Evolutionary conservation across 2,888 invertebrate genomes (phyloP).

Genomic region (Epistrophe grossulariae): DNA sequence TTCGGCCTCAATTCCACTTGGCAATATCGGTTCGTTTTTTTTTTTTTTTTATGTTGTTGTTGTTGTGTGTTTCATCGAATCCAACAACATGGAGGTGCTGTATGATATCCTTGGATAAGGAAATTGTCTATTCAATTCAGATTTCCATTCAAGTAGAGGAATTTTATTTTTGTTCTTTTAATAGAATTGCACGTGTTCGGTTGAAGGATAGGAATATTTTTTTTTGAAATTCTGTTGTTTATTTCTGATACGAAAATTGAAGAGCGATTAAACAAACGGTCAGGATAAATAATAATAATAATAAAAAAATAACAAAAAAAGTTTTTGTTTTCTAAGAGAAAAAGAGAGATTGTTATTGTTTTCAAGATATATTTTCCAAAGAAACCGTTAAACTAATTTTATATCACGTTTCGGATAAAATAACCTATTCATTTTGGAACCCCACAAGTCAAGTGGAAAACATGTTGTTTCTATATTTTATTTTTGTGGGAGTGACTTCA

Average conservation of each 20-base stretch:
- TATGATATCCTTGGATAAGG: conserved; percentile 43
- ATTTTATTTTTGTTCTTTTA: conserved; percentile 11
- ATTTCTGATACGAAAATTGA: conserved; percentile 35
- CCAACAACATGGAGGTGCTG: conserved; percentile 7
- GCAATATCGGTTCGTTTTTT: conserved; percentile 52
- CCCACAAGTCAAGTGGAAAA: background rate
- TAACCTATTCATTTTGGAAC: background rate
- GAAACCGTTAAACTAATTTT: conserved; percentile 29
- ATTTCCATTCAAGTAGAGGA: conserved; percentile 46
- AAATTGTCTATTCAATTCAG: conserved; percentile 54
- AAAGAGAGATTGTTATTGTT: background rate
- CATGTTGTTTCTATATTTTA: background rate
- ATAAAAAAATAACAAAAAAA: background rate
- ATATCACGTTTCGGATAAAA: conserved; percentile 46
- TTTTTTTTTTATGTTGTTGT: conserved; percentile 39
- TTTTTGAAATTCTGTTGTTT: conserved; percentile 42
- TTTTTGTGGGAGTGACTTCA: background rate
- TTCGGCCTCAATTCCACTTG: conserved; percentile 68
- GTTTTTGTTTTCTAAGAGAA: too few species aligned
- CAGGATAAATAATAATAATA: background rate
- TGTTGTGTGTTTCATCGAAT: conserved; percentile 20
- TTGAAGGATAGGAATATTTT: background rate
- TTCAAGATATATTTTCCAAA: conserved; percentile 1
- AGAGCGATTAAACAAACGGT: conserved; percentile 1
- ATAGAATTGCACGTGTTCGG: conserved; percentile 50